Percentiles rank a stretch among this genome's conserved stretches.
Evolutionary conservation across 2,888 invertebrate genomes (phyloP).

Genomic region (Drosophila kambysellisi): DNA sequence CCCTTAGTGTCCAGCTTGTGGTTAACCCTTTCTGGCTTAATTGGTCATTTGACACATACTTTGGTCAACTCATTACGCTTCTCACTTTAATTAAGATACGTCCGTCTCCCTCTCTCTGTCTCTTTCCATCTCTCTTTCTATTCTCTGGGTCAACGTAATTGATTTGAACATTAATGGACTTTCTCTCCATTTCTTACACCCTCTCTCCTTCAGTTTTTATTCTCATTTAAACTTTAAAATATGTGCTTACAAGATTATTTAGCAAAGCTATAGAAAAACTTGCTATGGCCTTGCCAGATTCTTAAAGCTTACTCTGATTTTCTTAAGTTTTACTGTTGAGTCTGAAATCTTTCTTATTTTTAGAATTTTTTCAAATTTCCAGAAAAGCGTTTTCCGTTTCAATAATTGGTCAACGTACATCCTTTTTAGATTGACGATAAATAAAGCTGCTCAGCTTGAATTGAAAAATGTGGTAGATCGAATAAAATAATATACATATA

Average conservation of each 20-base stretch:
- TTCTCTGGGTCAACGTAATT: not conserved
- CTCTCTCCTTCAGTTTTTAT: no score
- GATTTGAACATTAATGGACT: not conserved
- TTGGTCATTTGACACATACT: constrained; percentile 16
- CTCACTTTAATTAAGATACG: constrained; percentile 9
- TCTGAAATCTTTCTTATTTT: no score
- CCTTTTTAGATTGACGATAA: not conserved
- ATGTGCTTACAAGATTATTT: no score
- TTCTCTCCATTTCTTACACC: no score
- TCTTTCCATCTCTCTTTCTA: no score
- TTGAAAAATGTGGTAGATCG: not conserved
- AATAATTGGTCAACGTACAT: not conserved
- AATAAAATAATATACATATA: no score
- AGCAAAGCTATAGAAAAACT: no score
- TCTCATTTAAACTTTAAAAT: no score
- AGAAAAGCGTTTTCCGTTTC: no score
- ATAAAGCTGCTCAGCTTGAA: not conserved
- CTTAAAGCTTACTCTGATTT: no score
- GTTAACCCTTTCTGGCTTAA: constrained; percentile 33
- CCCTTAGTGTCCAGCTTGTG: constrained; percentile 4
- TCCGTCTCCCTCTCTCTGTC: not conserved
- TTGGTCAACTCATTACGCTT: constrained; percentile 18
- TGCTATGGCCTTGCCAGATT: no score
- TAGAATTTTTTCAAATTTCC: no score
- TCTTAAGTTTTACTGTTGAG: not conserved